A percentile compares a stretch with the other conserved stretches of the same genome.
Conservation (phyloP, 2,797 vertebrate species). For the Leptoclinus maculatus region DNA sequence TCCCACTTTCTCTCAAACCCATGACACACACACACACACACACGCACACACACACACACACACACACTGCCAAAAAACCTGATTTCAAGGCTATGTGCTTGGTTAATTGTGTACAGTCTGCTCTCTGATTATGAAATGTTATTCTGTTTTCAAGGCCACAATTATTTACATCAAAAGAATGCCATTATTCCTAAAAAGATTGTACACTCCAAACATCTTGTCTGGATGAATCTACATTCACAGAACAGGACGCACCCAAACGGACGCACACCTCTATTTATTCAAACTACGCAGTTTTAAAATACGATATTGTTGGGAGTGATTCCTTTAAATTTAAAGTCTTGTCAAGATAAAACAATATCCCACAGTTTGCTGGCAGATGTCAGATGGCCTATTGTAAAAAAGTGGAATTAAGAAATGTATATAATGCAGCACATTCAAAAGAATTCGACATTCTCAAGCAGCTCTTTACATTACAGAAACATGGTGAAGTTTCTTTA, state of each 20-base stretch:
- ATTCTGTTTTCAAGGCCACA: constrained; percentile 58
- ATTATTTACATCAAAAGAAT: constrained; percentile 38
- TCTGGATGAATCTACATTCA: constrained; percentile 16
- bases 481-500: background rate
- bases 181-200: constrained; percentile 29
- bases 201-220: constrained; percentile 24
- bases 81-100: constrained; percentile 67
- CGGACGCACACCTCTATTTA: background rate
- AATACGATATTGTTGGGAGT: too few species aligned
- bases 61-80: constrained; percentile 49
- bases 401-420: background rate
- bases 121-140: constrained; percentile 61
- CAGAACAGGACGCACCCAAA: background rate
- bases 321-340: background rate
- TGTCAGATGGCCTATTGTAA: background rate
- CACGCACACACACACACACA: constrained; percentile 12
- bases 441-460: background rate
- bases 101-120: constrained; percentile 61
- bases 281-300: background rate
- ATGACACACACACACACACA: background rate
- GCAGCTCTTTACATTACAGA: background rate
- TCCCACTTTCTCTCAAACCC: constrained; percentile 19
- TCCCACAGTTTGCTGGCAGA: background rate
- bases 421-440: background rate
- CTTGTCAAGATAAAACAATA: background rate